These are phyloP conservation scores for Neuroterus valhalla DNA, from an alignment of 1,140 invertebrate genomes.

Conservation along the genomic window DNA sequence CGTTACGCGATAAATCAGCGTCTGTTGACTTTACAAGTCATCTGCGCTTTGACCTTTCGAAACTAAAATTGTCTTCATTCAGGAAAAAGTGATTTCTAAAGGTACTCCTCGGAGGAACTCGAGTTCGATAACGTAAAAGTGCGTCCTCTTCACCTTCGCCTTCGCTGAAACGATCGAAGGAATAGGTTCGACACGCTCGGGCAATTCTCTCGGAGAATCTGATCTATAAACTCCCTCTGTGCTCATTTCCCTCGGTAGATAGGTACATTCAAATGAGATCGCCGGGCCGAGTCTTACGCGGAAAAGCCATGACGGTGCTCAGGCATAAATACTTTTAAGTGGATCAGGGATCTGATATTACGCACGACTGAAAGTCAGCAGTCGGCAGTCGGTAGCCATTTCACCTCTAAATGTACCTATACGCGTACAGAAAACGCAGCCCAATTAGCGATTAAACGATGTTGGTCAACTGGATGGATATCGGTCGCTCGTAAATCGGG, in stretches of 20 bases:
- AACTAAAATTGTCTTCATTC: not conserved
- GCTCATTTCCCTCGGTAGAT: not conserved
- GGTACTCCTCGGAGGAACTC: not conserved
- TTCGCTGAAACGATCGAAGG: conserved; percentile 6
- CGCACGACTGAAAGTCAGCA: conserved; percentile 27
- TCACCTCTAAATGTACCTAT: conserved; percentile 22
- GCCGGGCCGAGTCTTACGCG: conserved; percentile 8
- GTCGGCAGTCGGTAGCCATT: conserved; percentile 7
- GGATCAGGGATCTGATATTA: conserved; percentile 26
- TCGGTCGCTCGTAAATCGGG: conserved; percentile 61
- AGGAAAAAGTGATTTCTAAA: not conserved
- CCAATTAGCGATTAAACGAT: conserved; percentile 62
- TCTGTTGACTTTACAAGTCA: conserved; percentile 58
- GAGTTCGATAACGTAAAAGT: not conserved
- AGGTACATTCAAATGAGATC: conserved; percentile 28
- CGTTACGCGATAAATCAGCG: conserved; percentile 74
- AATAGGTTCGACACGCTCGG: conserved; percentile 14
- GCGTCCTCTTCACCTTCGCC: conserved; percentile 12
- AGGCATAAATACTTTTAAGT: conserved; percentile 31
- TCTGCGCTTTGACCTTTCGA: not conserved
- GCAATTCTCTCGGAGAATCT: conserved; percentile 23
- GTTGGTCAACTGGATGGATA: conserved; percentile 52
- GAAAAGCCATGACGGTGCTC: conserved; percentile 21
- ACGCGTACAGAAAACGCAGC: conserved; percentile 41
- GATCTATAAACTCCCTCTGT: conserved; percentile 25